phyloP scores from a whole-genome alignment of 2,797 vertebrate genomes.

The Sebastes matsubarae region DNA sequence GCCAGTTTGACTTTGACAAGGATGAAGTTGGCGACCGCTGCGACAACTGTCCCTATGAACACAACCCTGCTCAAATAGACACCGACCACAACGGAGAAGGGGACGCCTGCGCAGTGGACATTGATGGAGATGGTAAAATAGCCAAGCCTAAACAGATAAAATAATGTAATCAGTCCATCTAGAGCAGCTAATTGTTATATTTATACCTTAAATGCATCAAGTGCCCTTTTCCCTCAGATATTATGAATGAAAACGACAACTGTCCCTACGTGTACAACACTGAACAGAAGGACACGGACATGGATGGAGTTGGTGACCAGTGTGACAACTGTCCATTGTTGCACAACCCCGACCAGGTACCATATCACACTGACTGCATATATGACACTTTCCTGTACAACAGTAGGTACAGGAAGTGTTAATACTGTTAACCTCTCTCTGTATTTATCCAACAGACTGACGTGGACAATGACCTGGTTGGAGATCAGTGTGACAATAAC shows the following conservation, averaged over 20 bases:
- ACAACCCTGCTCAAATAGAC: constrained; percentile 97
- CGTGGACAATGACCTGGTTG: constrained; percentile 93
- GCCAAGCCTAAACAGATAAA: not conserved
- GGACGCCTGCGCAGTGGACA: constrained; percentile 94
- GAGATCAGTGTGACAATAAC: constrained; percentile 96
- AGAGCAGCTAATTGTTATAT: not conserved
- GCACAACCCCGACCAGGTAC: constrained; percentile 96
- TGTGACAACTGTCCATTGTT: constrained; percentile 97
- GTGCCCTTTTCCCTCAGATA: constrained; percentile 75
- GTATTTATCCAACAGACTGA: constrained; percentile 83
- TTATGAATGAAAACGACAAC: constrained; percentile 94
- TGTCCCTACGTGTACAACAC: constrained; percentile 96
- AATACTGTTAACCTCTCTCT: constrained; percentile 1
- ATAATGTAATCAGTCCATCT: not conserved
- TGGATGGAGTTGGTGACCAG: constrained; percentile 96
- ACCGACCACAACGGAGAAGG: constrained; percentile 95
- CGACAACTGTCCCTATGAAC: constrained; percentile 96
- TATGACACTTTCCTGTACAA: not conserved
- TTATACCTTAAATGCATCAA: not conserved
- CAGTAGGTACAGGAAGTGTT: not conserved
- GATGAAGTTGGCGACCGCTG: constrained; percentile 98
- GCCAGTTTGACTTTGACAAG: constrained; percentile 96
- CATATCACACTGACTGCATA: not conserved
- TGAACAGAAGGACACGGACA: constrained; percentile 95
- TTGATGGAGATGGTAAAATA: constrained; percentile 96